Evolutionary conservation across 2,113 vertebrate genomes (phyloP), one percentile per base, ranked within the genome.

Genomic region (Leptobrachium leishanense): DNA sequence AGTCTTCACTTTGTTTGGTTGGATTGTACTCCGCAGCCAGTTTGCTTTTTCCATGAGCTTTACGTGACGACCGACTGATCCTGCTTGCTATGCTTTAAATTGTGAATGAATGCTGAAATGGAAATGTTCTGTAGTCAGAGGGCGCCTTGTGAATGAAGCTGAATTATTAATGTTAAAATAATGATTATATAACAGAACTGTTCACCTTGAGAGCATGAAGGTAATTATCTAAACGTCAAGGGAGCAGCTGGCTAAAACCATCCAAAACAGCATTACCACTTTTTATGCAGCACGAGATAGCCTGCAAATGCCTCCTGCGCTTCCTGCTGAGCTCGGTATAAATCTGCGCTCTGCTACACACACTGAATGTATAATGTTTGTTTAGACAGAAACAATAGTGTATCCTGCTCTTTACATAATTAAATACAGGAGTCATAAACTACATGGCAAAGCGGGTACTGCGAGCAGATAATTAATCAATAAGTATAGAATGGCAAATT

Each of bases 21-120:
- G 46, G 8, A 8, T 8, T 50, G 8, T 50, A 50, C 46, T 31
- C 20, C 46, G 8, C 46, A 50, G 46, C 46, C 46, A 50, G 46
- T 50, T 50, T 50, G 4, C 4, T 50, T 50, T 50, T 31, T 50
- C 46, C 11, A 8, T 12, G 6, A 1, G 55, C 9, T 12, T 59
- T 13, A 59, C 13, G 46, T 68, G 64, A 31, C 39, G 41, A n/a
- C 1, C 15, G 42, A 54, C 55, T 20, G 53, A 15, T n/a, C 2
- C 53, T 12, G 40, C 6, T 8, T 20, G 13, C 62, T 65, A 43
- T 50, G 62, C 59, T 66, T 66, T 79, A 66, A 79, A 79, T 72
- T 79, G 77, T 79, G 77, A 79, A 72, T 79, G 77, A 66, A 79
- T 41, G 31, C 12, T 72, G 10, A 66, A 66, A 79, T 79, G 77